Conservation (phyloP, 2,888 invertebrate species). For the Nemotelus nigrinus region DNA sequence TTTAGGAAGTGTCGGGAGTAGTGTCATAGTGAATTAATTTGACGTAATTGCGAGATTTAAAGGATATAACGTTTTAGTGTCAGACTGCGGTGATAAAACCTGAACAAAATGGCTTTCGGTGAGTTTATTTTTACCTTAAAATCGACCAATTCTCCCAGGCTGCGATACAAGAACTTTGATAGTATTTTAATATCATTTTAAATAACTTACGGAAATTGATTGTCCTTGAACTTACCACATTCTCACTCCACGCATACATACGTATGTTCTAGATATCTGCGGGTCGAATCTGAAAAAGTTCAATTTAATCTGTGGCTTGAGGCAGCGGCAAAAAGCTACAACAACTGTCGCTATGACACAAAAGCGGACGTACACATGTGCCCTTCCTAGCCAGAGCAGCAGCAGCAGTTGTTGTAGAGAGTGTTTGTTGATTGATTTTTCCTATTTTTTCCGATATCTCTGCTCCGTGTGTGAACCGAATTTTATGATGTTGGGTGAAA, state of each 20-base stretch:
- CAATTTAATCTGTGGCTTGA: not conserved
- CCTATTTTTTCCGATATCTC: too few relatives aligned
- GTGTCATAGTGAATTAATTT: not conserved
- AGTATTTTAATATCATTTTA: not conserved
- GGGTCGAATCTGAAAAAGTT: too few relatives aligned
- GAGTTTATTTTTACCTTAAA: constrained; percentile 29
- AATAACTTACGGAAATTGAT: constrained; percentile 4
- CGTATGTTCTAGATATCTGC: not conserved
- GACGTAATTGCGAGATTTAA: not conserved
- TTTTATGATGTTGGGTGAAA: too few relatives aligned
- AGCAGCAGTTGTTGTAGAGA: too few relatives aligned
- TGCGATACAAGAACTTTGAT: not conserved
- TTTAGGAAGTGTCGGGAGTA: constrained; percentile 5
- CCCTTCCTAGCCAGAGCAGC: too few relatives aligned
- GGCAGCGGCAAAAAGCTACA: too few relatives aligned
- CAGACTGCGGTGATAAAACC: not conserved
- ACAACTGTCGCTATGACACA: too few relatives aligned
- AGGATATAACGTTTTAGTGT: not conserved
- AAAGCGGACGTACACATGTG: too few relatives aligned
- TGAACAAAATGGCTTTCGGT: constrained; percentile 48
- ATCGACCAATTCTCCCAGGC: not conserved
- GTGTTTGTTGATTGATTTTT: too few relatives aligned
- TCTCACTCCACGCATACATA: not conserved
- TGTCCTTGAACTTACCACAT: constrained; percentile 42
- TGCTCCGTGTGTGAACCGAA: too few relatives aligned